Conservation (phyloP, 2,797 vertebrate species). For the Hypotaenidia philippensis region DNA sequence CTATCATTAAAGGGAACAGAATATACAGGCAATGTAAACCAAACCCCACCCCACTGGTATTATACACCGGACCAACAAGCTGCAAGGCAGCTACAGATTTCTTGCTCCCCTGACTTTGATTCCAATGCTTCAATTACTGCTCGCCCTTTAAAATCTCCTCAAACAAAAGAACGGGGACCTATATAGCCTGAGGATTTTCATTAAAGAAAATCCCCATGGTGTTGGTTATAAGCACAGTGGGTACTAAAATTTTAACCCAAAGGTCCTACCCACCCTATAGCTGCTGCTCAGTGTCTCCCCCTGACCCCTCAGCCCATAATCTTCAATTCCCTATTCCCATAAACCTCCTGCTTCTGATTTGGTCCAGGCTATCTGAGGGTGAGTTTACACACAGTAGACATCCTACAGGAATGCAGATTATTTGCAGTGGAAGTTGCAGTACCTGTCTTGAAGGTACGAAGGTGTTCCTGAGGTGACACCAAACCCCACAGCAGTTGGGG, state of each 20-base stretch:
- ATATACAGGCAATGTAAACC: neutral
- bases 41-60: neutral
- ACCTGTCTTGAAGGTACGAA: neutral
- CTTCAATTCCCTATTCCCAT: fast-evolving
- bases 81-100: neutral
- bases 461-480: neutral
- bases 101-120: neutral
- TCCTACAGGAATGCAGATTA: fast-evolving
- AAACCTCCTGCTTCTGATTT: neutral
- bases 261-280: neutral
- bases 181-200: neutral
- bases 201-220: neutral
- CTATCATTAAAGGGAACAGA: neutral
- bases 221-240: neutral
- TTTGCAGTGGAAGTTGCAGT: neutral
- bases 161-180: neutral
- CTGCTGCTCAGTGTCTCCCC: neutral
- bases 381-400: neutral
- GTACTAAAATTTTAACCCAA: neutral
- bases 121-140: neutral
- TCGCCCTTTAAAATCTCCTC: neutral
- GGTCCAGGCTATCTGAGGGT: neutral
- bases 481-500: neutral
- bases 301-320: neutral
- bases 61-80: neutral